These are phyloP conservation scores for Drosophila funebris DNA, from an alignment of 1,140 invertebrate genomes.

Conservation along the genomic window DNA sequence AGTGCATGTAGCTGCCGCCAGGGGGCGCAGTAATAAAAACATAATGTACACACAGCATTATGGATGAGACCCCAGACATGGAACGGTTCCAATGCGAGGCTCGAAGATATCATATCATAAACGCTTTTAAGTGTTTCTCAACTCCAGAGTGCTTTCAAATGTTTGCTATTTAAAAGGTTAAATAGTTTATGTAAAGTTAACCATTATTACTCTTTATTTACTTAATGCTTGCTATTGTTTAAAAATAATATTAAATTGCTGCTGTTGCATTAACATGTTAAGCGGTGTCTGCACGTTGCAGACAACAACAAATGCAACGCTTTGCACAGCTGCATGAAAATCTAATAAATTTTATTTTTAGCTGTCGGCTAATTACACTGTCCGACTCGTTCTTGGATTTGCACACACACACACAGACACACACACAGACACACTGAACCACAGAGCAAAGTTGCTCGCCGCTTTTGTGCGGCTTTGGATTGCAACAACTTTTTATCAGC, in stretches of 20 bases:
- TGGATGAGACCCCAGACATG: not conserved
- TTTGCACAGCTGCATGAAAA: constrained; percentile 49
- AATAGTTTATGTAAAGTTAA: not conserved
- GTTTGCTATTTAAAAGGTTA: not conserved
- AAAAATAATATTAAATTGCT: no score
- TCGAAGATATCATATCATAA: not conserved
- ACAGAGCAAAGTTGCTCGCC: constrained; percentile 44
- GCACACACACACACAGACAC: no score
- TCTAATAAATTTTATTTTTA: constrained; percentile 75
- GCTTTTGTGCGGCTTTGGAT: constrained; percentile 7
- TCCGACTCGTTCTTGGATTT: not conserved
- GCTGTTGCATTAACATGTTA: constrained; percentile 25
- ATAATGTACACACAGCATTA: constrained; percentile 19
- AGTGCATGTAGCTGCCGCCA: constrained; percentile 42
- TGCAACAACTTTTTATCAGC: constrained; percentile 59
- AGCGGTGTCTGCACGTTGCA: constrained; percentile 1
- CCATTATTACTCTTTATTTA: not conserved
- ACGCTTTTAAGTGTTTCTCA: constrained; percentile 4
- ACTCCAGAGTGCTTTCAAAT: constrained; percentile 1
- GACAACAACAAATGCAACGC: constrained; percentile 14
- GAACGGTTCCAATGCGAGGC: not conserved
- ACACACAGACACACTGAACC: not conserved
- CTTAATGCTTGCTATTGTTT: constrained; percentile 23
- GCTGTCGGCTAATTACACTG: constrained; percentile 63
- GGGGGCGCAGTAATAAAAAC: constrained; percentile 41